A percentile compares a stretch with the other conserved stretches of the same genome.
Evolutionary conservation across 2,888 invertebrate genomes (phyloP).

Genomic region (Molorchus minor): DNA sequence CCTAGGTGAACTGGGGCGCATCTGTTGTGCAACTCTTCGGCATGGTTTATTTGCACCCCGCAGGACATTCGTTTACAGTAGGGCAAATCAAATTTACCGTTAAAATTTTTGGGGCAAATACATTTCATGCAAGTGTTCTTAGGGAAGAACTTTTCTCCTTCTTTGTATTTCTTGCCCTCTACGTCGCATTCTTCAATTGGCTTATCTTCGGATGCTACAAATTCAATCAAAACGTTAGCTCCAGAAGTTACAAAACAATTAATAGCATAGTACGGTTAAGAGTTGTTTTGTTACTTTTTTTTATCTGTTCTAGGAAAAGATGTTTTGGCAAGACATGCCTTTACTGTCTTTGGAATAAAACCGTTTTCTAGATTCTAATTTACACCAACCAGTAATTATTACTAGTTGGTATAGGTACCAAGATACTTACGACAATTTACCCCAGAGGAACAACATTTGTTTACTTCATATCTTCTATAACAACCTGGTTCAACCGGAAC

Average conservation of each 20-base stretch:
- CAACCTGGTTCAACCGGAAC: constrained; percentile 24
- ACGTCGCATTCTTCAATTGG: constrained; percentile 2
- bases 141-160: constrained; percentile 34
- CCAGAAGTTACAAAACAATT: no score
- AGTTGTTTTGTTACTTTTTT: no score
- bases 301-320: no score
- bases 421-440: no score
- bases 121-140: constrained; percentile 34
- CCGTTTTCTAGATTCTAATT: no score
- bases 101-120: constrained; percentile 34
- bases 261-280: no score
- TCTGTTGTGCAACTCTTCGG: constrained; percentile 14
- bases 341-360: no score
- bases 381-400: no score
- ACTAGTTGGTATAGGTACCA: no score
- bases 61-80: constrained; percentile 19
- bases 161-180: constrained; percentile 26
- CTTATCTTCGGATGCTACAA: constrained; percentile 8
- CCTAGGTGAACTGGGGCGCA: constrained; percentile 32
- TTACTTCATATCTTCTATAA: constrained; percentile 31
- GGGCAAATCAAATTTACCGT: constrained; percentile 31
- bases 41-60: constrained; percentile 14
- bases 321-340: no score
- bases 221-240: no score
- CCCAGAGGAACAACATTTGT: constrained; percentile 37